Conservation (phyloP, 2,888 invertebrate species). For the Acheta domesticus region DNA sequence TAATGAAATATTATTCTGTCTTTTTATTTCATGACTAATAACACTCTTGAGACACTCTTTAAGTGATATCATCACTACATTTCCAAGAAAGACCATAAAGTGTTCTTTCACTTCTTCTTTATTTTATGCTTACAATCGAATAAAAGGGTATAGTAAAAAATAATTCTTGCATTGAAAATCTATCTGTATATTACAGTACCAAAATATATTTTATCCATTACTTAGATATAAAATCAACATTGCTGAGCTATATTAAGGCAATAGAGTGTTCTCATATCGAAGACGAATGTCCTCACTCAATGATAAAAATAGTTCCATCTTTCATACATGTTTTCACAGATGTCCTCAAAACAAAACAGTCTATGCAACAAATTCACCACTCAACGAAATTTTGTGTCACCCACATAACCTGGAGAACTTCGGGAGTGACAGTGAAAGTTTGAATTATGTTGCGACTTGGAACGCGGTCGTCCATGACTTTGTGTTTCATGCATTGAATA, state of each 20-base stretch:
- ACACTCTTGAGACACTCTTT: no score
- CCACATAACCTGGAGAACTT: slow-evolving; percentile 54
- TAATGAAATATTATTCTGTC: no score
- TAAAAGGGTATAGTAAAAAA: neutral
- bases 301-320: neutral
- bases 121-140: no score
- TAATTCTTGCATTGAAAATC: neutral
- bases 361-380: neutral
- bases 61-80: no score
- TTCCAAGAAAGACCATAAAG: no score
- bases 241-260: no score
- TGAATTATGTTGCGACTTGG: slow-evolving; percentile 63
- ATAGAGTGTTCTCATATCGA: no score
- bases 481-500: slow-evolving; percentile 49
- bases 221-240: neutral
- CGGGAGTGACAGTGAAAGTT: slow-evolving; percentile 43
- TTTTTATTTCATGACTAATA: no score
- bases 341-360: neutral
- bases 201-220: slow-evolving; percentile 18
- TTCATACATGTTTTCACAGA: neutral
- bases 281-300: neutral
- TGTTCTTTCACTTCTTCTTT: no score
- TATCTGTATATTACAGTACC: slow-evolving; percentile 1
- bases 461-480: slow-evolving; percentile 54
- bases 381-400: slow-evolving; percentile 64